Evolutionary conservation across 2,888 invertebrate species (phyloP), one percentile per base, ranked within the genome.

Genomic region (Cylloceria caligata): DNA sequence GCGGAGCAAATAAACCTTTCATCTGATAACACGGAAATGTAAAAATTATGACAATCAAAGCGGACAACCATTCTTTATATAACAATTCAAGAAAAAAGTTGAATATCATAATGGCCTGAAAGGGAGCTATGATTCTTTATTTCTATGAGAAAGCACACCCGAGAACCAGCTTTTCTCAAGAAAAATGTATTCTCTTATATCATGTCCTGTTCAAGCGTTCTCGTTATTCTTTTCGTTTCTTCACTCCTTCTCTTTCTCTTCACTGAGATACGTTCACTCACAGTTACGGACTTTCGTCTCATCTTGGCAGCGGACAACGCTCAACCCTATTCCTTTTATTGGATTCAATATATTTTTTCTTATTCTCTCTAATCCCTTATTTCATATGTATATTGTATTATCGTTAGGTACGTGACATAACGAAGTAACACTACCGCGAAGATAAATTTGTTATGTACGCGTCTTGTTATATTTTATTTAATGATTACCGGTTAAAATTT

Each of bases 101-200:
- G n/a, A n/a, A n/a, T n/a, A n/a, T n/a, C n/a, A n/a, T n/a, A n/a
- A n/a, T n/a, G n/a, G n/a, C n/a, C n/a, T n/a, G n/a, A 34, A 21
- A 16, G 9, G 13, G 11, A 34, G 21, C 42, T 39, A 24, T 36
- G 24, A 4, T 52, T 68, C 21, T 39, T 36, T 36, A 34, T 21
- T 36, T 52, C 47, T 19, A 27, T 3, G n/a, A 34, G 19, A 49
- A 16, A 30, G 47, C 47, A 49, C 49, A 52, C 52, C 21, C 9
- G 24, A 52, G 21, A 62, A 55, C 24, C 39, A 34, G 69, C 69
- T 60, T 72, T 72, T 47, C 45, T 34, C 72, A 34, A 60, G 30
- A 72, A 72, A 72, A 72, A 60, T 72, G 60, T 60, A 72, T 72
- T 21, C 47, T 47, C 60, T 60, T 72, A 60, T 45, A 45, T 72